Conservation (phyloP, 2,888 invertebrate species). For the Pristionchus maxplancki region DNA sequence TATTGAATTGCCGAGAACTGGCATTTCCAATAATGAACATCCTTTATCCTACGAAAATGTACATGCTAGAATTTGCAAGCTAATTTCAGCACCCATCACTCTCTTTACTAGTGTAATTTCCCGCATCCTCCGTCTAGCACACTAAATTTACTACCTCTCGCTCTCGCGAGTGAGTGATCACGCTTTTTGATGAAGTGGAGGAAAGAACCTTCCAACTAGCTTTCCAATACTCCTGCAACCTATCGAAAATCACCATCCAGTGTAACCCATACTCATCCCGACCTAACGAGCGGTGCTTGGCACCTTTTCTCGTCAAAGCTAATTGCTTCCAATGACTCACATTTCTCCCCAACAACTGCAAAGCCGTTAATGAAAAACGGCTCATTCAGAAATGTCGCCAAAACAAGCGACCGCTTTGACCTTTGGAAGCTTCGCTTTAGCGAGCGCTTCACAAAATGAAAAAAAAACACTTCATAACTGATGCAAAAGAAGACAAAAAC, state of each 20-base stretch:
- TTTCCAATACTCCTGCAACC: background rate
- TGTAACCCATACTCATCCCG: background rate
- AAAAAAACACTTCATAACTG: background rate
- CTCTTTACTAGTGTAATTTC: constrained; percentile 13
- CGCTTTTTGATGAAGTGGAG: background rate
- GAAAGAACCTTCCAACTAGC: background rate
- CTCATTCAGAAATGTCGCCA: constrained; percentile 12
- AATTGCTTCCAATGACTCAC: background rate
- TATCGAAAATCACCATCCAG: background rate
- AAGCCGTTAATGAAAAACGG: background rate
- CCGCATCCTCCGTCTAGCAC: background rate
- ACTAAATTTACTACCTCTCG: constrained; percentile 22
- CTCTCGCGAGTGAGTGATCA: constrained; percentile 14
- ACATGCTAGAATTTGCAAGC: background rate
- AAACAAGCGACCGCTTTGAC: background rate
- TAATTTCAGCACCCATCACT: background rate
- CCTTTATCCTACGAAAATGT: background rate
- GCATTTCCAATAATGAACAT: no score
- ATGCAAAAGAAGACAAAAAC: no score
- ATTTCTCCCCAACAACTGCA: background rate
- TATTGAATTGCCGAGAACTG: no score
- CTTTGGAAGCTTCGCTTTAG: background rate
- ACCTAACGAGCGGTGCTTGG: background rate
- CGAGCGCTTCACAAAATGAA: background rate
- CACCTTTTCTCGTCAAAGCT: background rate